Base-by-base conservation (phyloP, 2,797 vertebrate genomes). In the Sebastes cheni region DNA sequence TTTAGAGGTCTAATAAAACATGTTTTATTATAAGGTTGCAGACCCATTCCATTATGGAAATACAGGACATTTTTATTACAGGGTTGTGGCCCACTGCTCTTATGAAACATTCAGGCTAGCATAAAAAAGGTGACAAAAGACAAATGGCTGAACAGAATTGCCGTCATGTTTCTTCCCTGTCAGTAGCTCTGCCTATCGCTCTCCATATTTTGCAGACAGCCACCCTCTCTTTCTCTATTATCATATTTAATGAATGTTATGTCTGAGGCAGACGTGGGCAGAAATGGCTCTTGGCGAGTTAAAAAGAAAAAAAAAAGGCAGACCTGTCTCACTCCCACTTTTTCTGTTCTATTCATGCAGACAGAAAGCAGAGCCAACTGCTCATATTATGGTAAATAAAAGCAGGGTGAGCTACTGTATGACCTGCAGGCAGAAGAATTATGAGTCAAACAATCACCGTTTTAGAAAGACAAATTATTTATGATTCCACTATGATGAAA, bases 21-120 rank as follows among this genome's bases (percentile, higher is more conserved):
- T 80, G 84, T 89, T 82, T 82, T 67, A 85, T 81, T 70, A 77
- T 64, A 67, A 65, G 65, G 70, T 83, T 84, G 80, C 71, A 52
- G 76, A 68, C 75, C 56, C 39, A 72, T 79, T 85, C 76, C 74
- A 90, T 90, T 85, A 86, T 86, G 85, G 86, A 88, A 88, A 90
- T 85, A 83, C 64, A 75, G 73, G 58, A 85, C 66, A 64, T 84
- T 88, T 91, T 86, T 86, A 91, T 87, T 77, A 85, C 62, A 79
- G 75, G 80, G 67, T 32, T 72, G 75, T 73, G 75, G 79, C 86
- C 70, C 72, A 69, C 66, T 85, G 62, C 68, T 77, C 72, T 86
- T 79, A 81, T 87, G 82, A 89, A 86, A 86, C 89, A 91, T 91
- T 90, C 80, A 90, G 77, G 50, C 54, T 69, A 25, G 67, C 80